Percentiles rank a stretch among this genome's conserved stretches.
These are phyloP conservation scores for Pelochelys cantorii DNA, from an alignment of 2,797 vertebrate genomes.

Conservation along the genomic window DNA sequence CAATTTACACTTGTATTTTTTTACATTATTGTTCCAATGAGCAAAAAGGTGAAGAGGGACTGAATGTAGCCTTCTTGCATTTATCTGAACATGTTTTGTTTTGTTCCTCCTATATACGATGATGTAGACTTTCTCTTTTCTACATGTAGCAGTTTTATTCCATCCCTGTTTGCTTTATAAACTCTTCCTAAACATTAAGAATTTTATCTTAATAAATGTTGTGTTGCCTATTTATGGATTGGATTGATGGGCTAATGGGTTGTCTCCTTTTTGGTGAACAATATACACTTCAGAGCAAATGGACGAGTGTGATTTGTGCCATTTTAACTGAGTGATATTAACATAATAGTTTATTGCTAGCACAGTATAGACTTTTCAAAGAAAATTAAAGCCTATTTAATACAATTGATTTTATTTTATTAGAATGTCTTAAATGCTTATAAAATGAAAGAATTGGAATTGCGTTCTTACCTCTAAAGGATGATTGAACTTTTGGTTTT, in stretches of 20 bases:
- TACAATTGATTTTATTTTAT: constrained; percentile 13
- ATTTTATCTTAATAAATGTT: not conserved
- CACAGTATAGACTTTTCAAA: not conserved
- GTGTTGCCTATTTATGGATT: not conserved
- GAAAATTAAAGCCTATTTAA: not conserved
- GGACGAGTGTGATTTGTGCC: not conserved
- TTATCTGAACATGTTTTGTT: not conserved
- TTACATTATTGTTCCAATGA: not conserved
- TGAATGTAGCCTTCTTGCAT: not conserved
- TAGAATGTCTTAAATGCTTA: not conserved
- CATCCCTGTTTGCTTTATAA: not conserved
- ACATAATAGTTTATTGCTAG: not conserved
- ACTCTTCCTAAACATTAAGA: not conserved
- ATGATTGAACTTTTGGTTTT: not conserved
- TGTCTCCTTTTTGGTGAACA: not conserved
- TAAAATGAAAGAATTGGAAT: constrained; percentile 11
- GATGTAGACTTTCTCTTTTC: not conserved
- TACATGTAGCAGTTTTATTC: not conserved
- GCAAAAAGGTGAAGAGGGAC: not conserved
- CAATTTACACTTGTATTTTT: not conserved
- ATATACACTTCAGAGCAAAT: not conserved
- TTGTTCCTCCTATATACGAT: not conserved
- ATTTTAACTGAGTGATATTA: not conserved
- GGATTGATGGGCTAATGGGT: not conserved
- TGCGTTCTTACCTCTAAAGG: not conserved